Conservation (phyloP, 1,140 invertebrate species). For the Drosophila parabipectinata region DNA sequence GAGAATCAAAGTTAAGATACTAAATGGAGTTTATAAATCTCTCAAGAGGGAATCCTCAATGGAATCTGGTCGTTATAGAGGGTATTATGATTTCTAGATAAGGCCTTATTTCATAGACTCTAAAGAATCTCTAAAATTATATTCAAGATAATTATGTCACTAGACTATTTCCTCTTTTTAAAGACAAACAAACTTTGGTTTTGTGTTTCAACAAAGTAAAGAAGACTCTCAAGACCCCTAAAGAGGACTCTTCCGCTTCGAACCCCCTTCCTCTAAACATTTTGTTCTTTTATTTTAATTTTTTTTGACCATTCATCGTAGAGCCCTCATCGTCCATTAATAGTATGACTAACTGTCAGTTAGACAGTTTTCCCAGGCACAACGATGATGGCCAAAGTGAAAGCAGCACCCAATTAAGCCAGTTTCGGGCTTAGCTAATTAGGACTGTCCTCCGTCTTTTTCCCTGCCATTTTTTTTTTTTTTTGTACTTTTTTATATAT, state of each 20-base stretch:
- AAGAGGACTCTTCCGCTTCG: not conserved
- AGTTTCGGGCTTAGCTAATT: slow-evolving; percentile 56
- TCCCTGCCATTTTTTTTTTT: not conserved
- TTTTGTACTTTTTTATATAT: not conserved
- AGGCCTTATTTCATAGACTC: too few species aligned
- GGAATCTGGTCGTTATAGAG: not conserved
- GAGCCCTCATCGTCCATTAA: slow-evolving; percentile 34
- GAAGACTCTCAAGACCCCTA: slow-evolving; percentile 3
- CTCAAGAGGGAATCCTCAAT: slow-evolving; percentile 5
- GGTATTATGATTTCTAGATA: too few species aligned
- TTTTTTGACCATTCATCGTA: slow-evolving; percentile 24
- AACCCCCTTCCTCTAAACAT: not conserved
- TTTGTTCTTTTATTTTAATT: not conserved
- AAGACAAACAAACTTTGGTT: not conserved
- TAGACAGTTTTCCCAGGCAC: slow-evolving; percentile 41
- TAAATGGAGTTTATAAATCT: slow-evolving; percentile 18
- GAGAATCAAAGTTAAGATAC: slow-evolving; percentile 24
- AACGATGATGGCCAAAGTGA: slow-evolving; percentile 24
- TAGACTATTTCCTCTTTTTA: not conserved
- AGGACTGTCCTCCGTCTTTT: slow-evolving; percentile 31
- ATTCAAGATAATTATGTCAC: too few species aligned
- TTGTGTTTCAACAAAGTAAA: not conserved
- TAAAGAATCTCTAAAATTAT: too few species aligned
- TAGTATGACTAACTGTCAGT: slow-evolving; percentile 34
- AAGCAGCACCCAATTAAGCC: slow-evolving; percentile 50